Conservation (phyloP, 2,113 vertebrate species). For the Neopipo cinnamomea region DNA sequence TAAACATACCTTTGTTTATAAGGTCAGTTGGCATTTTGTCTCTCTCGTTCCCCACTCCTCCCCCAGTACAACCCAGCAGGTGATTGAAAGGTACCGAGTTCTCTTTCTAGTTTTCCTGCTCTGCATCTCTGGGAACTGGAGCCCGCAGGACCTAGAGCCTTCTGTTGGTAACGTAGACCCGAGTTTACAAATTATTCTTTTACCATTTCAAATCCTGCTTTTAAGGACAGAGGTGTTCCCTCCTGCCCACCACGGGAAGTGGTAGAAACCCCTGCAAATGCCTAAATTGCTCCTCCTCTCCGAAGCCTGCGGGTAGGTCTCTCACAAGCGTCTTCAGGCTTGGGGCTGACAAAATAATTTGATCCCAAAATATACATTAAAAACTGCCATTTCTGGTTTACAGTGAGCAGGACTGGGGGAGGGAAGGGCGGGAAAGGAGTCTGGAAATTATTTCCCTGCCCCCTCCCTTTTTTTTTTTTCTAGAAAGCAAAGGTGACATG, state of each 20-base stretch:
- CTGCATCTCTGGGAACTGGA: slow-evolving; percentile 55
- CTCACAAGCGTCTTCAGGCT: not conserved
- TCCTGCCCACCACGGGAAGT: not conserved
- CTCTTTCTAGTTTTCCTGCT: slow-evolving; percentile 61
- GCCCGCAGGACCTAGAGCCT: slow-evolving; percentile 33
- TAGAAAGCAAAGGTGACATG: not conserved
- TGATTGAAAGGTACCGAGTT: slow-evolving; percentile 58
- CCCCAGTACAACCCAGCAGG: slow-evolving; percentile 59
- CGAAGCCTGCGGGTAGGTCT: not conserved
- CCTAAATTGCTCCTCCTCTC: not conserved
- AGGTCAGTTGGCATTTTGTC: slow-evolving; percentile 77
- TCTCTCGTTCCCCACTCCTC: slow-evolving; percentile 67
- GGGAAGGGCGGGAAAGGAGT: not conserved
- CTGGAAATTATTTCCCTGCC: not conserved
- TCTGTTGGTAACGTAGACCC: slow-evolving; percentile 60
- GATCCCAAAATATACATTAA: not conserved
- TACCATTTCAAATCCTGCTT: slow-evolving; percentile 23
- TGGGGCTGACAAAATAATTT: not conserved
- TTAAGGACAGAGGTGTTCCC: not conserved
- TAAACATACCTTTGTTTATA: slow-evolving; percentile 78
- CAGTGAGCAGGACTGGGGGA: not conserved
- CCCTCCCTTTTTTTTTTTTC: not conserved
- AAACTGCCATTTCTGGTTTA: not conserved
- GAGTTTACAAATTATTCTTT: slow-evolving; percentile 32
- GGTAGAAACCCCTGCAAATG: not conserved